Evolutionary conservation across 2,113 vertebrate genomes (phyloP), one percentile per base, ranked within the genome.

Genomic region (Xiphophorus maculatus): DNA sequence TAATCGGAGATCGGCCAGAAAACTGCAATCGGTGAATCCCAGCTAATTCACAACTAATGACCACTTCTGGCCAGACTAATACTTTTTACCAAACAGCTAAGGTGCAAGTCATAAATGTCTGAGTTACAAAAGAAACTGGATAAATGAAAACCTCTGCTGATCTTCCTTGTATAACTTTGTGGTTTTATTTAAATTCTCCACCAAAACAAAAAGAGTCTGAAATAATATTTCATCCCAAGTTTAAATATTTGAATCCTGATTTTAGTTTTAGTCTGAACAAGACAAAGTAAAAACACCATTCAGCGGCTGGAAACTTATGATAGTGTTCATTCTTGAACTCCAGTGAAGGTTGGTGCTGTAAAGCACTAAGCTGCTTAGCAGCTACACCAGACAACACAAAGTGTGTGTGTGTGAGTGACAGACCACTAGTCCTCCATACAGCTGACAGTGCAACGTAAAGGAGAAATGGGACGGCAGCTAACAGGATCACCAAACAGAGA

Each of bases 301-400:
- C 32, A 62, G 66, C 62, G 69, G 79, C 71, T 79, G 54, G 17
- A 77, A 72, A 69, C 68, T 69, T 81, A 86, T 61, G 32, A 33
- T 6, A 33, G 32, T 30, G 69, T 80, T 80, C 67, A 64, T 63
- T 88, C 63, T 61, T 85, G 73, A 88, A 84, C 68, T 62, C 71
- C 71, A 66, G 76, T 69, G 69, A 67, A 80, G 89, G 74, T 82
- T 88, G 82, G 70, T 73, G 72, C 84, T 75, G 85, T 77, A 79
- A 62, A 68, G 68, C 42, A 70, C 74, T 91, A 93, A 94, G 90
- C 88, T 51, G 79, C 88, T 88, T 92, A 85, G 60, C 22, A 32
- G 72, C 84, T 66, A 82, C 84, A 89, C 85, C 73, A 90, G 85
- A 90, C 79, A 75, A 88, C 80, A 70, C 77, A 54, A 32, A 77